These are phyloP conservation scores for Sinohyriopsis cumingii DNA, from an alignment of 2,888 invertebrate genomes.

Conservation along the genomic window DNA sequence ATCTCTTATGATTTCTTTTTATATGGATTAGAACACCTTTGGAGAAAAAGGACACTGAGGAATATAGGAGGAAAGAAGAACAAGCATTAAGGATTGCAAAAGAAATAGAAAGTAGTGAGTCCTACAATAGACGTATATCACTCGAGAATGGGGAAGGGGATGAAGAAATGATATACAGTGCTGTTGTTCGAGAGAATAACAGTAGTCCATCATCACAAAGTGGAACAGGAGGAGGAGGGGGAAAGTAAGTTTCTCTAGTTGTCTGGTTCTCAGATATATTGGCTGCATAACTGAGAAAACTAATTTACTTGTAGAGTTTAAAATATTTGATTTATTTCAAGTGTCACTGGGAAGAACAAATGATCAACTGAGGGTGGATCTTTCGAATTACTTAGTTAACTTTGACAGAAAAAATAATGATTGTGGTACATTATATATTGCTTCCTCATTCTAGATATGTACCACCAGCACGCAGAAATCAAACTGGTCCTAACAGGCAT, in stretches of 20 bases:
- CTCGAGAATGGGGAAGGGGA: constrained; percentile 87
- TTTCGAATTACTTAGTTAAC: too few species aligned
- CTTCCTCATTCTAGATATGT: constrained; percentile 42
- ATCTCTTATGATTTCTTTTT: too few species aligned
- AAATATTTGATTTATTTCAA: too few species aligned
- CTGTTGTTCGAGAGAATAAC: constrained; percentile 79
- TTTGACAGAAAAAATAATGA: too few species aligned
- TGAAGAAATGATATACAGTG: constrained; percentile 85
- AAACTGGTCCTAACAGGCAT: constrained; percentile 13
- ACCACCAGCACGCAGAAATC: constrained; percentile 44
- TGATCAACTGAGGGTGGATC: too few species aligned
- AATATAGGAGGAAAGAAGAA: constrained; percentile 87
- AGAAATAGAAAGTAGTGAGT: constrained; percentile 91
- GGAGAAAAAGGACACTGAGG: constrained; percentile 88
- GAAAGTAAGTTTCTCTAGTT: constrained; percentile 39
- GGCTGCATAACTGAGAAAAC: neutral
- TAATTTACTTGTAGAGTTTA: neutral
- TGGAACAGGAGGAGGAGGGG: constrained; percentile 23
- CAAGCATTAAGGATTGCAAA: constrained; percentile 92
- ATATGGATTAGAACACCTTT: constrained; percentile 78
- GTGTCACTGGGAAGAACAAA: too few species aligned
- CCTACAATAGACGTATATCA: constrained; percentile 86
- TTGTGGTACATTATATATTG: neutral
- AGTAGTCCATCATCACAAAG: constrained; percentile 17
- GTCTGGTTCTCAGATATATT: neutral